These are phyloP conservation scores for Leucophenga varia DNA, from an alignment of 1,140 invertebrate species.

Conservation along the genomic window DNA sequence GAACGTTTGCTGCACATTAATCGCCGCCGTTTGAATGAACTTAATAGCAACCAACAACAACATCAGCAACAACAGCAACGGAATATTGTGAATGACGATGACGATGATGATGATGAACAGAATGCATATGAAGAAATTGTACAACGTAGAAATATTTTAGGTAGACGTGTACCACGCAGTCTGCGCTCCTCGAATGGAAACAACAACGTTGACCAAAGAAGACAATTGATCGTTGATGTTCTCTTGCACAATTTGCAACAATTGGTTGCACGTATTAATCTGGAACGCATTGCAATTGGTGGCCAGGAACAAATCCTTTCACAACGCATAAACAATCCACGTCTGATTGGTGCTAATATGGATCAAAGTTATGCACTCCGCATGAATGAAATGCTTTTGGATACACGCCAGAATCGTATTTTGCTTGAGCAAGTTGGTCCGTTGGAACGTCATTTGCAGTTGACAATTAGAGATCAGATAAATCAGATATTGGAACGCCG, in stretches of 20 bases:
- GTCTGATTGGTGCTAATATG: background rate
- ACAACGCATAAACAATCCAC: background rate
- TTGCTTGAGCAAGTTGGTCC: background rate
- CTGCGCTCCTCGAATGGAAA: background rate
- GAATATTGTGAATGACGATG: constrained; percentile 13
- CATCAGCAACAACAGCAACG: too few species aligned
- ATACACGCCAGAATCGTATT: background rate
- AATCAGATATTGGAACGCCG: too few species aligned
- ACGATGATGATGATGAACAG: too few species aligned
- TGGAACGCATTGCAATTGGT: constrained; percentile 5
- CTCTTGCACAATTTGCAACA: constrained; percentile 9
- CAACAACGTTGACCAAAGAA: background rate
- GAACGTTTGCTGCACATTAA: constrained; percentile 1
- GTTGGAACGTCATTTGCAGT: background rate
- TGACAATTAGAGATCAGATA: too few species aligned
- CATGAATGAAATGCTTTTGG: background rate
- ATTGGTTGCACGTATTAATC: constrained; percentile 12
- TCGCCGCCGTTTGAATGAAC: background rate
- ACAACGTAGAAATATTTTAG: constrained; percentile 29
- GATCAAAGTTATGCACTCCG: constrained; percentile 1
- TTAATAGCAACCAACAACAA: too few species aligned
- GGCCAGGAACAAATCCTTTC: background rate
- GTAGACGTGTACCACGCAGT: background rate
- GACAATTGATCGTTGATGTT: background rate
- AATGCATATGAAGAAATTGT: constrained; percentile 24